Evolutionary conservation across 2,797 vertebrate genomes (phyloP), one percentile per base, ranked within the genome.

Genomic region (Chlorospingus flavigularis): DNA sequence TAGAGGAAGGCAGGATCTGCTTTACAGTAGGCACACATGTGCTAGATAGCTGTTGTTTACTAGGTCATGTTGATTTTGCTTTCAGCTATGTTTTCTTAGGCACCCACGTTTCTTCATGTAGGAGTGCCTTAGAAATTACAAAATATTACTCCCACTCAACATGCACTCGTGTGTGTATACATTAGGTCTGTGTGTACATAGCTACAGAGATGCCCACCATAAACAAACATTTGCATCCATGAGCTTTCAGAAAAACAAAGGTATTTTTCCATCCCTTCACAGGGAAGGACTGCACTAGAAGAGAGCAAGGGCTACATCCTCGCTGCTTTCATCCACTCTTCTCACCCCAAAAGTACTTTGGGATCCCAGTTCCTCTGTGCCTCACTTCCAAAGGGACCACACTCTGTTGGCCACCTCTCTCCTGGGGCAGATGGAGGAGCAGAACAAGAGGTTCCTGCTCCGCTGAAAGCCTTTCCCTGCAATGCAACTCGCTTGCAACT

Each of bases 131-230:
- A 65, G 80, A 95, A 95, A 96, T 94, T 87, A 94, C 89, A 94
- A 94, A 96, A 93, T 91, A 96, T 88, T 95, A 84, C 94, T 95
- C 94, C 95, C 72, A 95, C 95, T 93, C 92, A 91, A 62, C 78
- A 91, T 19, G 65, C 90, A 93, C 94, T 95, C 0, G 18, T 79
- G 87, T 96, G 65, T 72, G 70, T 77, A 94, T 95, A 92, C 88
- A 71, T 28, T 57, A 68, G 68, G 78, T 71, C 55, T 95, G 63
- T 94, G 93, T 93, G 80, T 91, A 82, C 60, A 92, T n/a, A 92
- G 88, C 86, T 93, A 87, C 19, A 68, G 86, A 95, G 77, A 94
- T 93, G 86, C 92, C 93, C 94, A 92, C 88, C 65, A 58, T 57
- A 94, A 95, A 95, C 95, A 96, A 95, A 93, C 88, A 86, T 42